Evolutionary conservation across 2,888 invertebrate genomes (phyloP), one percentile per base, ranked within the genome.

Genomic region (Leptarthrus brevirostris): DNA sequence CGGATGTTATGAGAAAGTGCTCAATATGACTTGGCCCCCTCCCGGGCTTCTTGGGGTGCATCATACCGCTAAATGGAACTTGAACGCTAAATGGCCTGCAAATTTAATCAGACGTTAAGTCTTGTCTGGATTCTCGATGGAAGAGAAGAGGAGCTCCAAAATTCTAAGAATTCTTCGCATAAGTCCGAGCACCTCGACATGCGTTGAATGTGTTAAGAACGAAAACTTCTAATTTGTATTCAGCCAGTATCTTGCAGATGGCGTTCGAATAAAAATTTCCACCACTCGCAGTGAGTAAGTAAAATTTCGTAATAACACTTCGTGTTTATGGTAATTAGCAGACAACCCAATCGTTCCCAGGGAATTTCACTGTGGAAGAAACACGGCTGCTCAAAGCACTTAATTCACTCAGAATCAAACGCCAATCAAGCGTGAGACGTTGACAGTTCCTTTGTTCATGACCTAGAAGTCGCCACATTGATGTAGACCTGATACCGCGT

Each of bases 1-100:
- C 73, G 75, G 75, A 72, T 66, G 70, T 75, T 73, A 52, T 52
- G 69, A 69, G 69, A 69, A 69, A 52, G 69, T 69, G 54, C 54
- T 26, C 22, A 22, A 26, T 26, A 24, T 24, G 3, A 3, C 30
- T 26, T 8, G 26, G n/a, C 14, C 49, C 18, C 18, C 20, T n/a
- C 18, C 20, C 20, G 18, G n/a, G 14, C 69, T 34, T 49, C 52
- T 49, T 49, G 52, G 30, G n/a, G 54, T 52, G 52, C 52, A n/a
- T 10, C 10, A 56, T 20, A 52, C 6, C n/a, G 26, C 47, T 16
- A 66, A 44, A 16, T 26, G 47, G 69, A 22, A 16, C n/a, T 40
- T 8, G 12, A 12, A 1, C 2, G 40, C 12, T 40, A 14, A 61
- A 20, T 34, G 36, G 69, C 12, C 52, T 34, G 52, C 30, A 69